A percentile compares a stretch with the other conserved stretches of the same genome.
Evolutionary conservation across 2,888 invertebrate species (phyloP).

Genomic region (Griposia aprilina): DNA sequence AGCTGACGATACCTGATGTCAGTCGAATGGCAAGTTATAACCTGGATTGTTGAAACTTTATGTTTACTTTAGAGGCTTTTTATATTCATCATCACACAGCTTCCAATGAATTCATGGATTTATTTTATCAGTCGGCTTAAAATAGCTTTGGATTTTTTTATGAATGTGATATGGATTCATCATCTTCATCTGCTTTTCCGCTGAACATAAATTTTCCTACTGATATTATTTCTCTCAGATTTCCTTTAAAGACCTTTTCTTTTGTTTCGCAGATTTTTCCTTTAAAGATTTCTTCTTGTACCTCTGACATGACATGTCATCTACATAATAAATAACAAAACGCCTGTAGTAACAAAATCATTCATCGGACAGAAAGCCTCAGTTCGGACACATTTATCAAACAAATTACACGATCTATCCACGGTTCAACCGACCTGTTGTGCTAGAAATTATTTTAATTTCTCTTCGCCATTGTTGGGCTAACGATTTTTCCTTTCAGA

Average conservation of each 20-base stretch:
- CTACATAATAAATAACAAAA: slow-evolving; percentile 6
- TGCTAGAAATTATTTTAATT: slow-evolving; percentile 66
- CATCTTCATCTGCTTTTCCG: not conserved
- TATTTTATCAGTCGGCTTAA: slow-evolving; percentile 16
- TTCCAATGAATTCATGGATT: slow-evolving; percentile 28
- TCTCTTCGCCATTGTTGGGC: slow-evolving; percentile 53
- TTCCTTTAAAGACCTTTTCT: not conserved
- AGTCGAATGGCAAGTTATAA: slow-evolving; percentile 24
- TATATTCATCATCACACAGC: slow-evolving; percentile 31
- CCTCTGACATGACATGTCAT: slow-evolving; percentile 5
- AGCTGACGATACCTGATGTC: slow-evolving; percentile 54
- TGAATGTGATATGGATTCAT: not conserved
- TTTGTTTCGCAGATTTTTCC: not conserved
- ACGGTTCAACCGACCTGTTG: slow-evolving; percentile 59
- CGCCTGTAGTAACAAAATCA: slow-evolving; percentile 21
- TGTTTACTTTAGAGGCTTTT: slow-evolving; percentile 37
- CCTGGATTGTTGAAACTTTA: slow-evolving; percentile 41
- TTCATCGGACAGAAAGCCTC: slow-evolving; percentile 33
- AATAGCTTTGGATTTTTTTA: not conserved
- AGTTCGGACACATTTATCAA: slow-evolving; percentile 60
- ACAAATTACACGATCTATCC: slow-evolving; percentile 62
- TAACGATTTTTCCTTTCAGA: slow-evolving; percentile 62
- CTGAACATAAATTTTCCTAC: not conserved
- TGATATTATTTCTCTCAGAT: not conserved
- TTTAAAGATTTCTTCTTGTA: not conserved